These are phyloP conservation scores for Gymnothorax reevesii DNA, from an alignment of 2,797 vertebrate species.

Conservation along the genomic window DNA sequence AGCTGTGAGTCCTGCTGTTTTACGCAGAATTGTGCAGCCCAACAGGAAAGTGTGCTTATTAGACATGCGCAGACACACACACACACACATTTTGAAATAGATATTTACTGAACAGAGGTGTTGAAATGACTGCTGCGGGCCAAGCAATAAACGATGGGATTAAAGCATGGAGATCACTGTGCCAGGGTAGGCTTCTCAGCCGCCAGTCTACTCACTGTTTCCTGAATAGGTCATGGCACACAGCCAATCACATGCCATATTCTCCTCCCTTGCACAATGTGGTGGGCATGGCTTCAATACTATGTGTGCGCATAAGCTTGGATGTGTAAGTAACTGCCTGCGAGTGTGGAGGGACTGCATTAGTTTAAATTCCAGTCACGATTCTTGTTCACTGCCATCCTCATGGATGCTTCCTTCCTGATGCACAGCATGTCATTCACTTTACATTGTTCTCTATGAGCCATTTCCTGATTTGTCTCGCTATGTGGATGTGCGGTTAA, in stretches of 20 bases:
- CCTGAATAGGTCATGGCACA: background rate
- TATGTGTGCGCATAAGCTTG: background rate
- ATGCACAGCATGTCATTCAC: background rate
- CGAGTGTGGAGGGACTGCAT: no score
- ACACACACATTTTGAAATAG: background rate
- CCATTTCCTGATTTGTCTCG: no score
- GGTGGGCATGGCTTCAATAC: background rate
- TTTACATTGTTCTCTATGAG: background rate
- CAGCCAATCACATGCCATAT: slow-evolving; percentile 9
- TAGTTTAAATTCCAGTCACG: no score
- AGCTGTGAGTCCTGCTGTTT: background rate
- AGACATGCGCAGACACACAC: background rate
- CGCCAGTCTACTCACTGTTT: background rate
- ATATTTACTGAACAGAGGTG: slow-evolving; percentile 1
- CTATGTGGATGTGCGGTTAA: background rate
- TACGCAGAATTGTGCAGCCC: background rate
- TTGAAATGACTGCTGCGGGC: background rate
- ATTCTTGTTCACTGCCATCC: background rate
- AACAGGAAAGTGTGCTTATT: background rate
- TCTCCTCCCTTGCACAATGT: background rate
- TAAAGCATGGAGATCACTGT: background rate
- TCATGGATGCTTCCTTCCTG: background rate
- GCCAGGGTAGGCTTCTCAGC: background rate
- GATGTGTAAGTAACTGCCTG: no score
- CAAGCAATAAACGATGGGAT: background rate